phyloP scores from a whole-genome alignment of 1,140 invertebrate genomes.

The Trigoniulus corallinus region DNA sequence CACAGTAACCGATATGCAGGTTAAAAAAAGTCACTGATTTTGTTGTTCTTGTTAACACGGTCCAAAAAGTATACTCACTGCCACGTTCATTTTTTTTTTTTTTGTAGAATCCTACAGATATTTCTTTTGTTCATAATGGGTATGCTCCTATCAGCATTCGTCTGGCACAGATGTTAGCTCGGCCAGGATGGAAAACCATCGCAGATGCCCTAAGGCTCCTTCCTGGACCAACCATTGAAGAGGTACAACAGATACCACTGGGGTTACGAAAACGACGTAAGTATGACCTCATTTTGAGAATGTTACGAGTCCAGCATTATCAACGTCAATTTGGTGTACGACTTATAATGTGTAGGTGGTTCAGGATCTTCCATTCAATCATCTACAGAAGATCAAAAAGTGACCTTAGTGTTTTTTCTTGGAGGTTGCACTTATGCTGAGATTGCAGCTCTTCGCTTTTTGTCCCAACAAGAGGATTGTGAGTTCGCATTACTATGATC shows the following conservation, averaged over 20 bases:
- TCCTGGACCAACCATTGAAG: constrained; percentile 40
- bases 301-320: not conserved
- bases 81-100: constrained; percentile 1
- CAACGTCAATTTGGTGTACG: too few relatives aligned
- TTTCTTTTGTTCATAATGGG: constrained; percentile 78
- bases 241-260: constrained; percentile 31
- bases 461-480: constrained; percentile 82
- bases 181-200: constrained; percentile 59
- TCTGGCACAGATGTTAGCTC: constrained; percentile 65
- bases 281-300: not conserved
- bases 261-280: constrained; percentile 20
- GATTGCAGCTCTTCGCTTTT: constrained; percentile 74
- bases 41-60: not conserved
- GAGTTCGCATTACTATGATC: too few relatives aligned
- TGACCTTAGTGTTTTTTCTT: constrained; percentile 86
- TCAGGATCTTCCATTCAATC: constrained; percentile 27
- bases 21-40: not conserved
- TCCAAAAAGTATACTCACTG: too few relatives aligned
- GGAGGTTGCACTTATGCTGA: constrained; percentile 94
- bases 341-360: constrained; percentile 18
- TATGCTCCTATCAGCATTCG: constrained; percentile 87
- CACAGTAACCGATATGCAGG: constrained; percentile 55
- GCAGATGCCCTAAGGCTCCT: constrained; percentile 44
- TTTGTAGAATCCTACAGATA: constrained; percentile 54
- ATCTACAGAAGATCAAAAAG: constrained; percentile 28